These are phyloP conservation scores for Drosophila melanogaster DNA, from an alignment of 1,140 invertebrate genomes.

Conservation along the genomic window DNA sequence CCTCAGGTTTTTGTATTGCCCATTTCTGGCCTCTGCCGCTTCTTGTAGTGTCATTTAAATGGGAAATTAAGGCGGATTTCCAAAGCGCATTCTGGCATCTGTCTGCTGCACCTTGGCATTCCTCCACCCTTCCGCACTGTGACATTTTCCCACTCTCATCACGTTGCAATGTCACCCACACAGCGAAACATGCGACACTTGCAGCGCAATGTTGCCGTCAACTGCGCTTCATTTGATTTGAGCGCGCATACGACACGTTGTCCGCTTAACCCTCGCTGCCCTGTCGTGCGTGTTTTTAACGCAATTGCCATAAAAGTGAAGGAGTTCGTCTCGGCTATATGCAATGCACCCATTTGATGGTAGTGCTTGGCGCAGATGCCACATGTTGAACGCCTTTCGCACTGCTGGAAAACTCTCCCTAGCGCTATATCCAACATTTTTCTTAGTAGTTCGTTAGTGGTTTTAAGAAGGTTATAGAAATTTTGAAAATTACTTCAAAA, in stretches of 20 bases:
- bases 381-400: slow-evolving; percentile 31
- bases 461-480: no score
- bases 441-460: no score
- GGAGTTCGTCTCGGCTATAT: slow-evolving; percentile 23
- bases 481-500: no score
- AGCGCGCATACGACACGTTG: slow-evolving; percentile 60
- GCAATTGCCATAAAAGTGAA: slow-evolving; percentile 58
- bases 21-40: not conserved
- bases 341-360: slow-evolving; percentile 13
- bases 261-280: slow-evolving; percentile 26
- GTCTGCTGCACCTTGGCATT: slow-evolving; percentile 14
- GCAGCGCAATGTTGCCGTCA: slow-evolving; percentile 27
- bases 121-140: not conserved
- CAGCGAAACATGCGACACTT: slow-evolving; percentile 19
- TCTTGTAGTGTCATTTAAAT: slow-evolving; percentile 29
- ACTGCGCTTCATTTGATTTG: slow-evolving; percentile 52
- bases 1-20: not conserved
- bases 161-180: slow-evolving; percentile 43
- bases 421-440: not conserved
- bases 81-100: slow-evolving; percentile 10
- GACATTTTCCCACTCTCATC: slow-evolving; percentile 27
- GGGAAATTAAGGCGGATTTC: slow-evolving; percentile 38
- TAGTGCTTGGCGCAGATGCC: slow-evolving; percentile 43
- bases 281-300: slow-evolving; percentile 29
- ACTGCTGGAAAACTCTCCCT: not conserved